Evolutionary conservation across 2,113 vertebrate genomes (phyloP), one percentile per base, ranked within the genome.

Genomic region (Mesoclemmys tuberculata): DNA sequence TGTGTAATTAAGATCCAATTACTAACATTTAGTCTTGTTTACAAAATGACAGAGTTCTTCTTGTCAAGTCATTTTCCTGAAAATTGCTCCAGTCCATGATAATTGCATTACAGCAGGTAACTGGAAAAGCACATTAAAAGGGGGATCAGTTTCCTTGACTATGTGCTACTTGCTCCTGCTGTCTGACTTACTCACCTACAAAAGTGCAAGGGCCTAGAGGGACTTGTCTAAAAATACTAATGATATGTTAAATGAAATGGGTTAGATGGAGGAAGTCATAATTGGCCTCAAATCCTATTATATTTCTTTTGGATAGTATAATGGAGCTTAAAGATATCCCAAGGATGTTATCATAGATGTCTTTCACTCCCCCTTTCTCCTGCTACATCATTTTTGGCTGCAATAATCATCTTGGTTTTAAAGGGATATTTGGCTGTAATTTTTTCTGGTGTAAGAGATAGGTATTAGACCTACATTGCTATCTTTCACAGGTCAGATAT

Each of bases 1-100:
- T 80, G 95, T 98, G 98, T 98, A 98, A 98, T 98, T 98, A 98
- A 98, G 98, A 98, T 98, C 98, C 97, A 98, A 98, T 98, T 98
- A 98, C 97, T 71, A 96, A 94, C 44, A 4, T 98, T 98, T 94
- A 97, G 97, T 96, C 95, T 94, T 88, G 96, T 96, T 97, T 95
- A 96, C n/a, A n/a, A 97, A 98, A 97, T 92, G 6, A 97, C 96
- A 88, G 78, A 85, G 96, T 94, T 97, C 94, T 97, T 91, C 97
- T 97, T 97, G 97, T 97, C 97, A 96, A 97, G 96, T 90, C 93
- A 92, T 97, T 98, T 98, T 96, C 96, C 90, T 10, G 94, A 97
- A 97, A 97, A 98, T 96, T 95, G 95, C 93, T 97, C 90, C 86
- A 93, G 95, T 95, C 95, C 96, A 94, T 85, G 95, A 94, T 97